Evolutionary conservation across 2,113 vertebrate genomes (phyloP).

Genomic region (Phalacrocorax carbo): DNA sequence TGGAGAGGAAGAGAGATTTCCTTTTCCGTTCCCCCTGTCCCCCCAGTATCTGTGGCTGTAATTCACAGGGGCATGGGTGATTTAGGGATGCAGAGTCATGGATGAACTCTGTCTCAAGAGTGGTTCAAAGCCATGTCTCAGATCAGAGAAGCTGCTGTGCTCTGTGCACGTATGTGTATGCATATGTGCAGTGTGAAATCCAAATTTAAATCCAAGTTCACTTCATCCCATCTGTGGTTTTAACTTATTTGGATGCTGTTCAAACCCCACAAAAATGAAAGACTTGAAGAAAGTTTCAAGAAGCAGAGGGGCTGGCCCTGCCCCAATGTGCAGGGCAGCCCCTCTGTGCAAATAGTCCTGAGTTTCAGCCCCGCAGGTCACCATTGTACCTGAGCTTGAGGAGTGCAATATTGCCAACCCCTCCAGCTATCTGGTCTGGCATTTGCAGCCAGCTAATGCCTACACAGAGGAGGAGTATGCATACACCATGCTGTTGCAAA

Average conservation of each 20-base stretch:
- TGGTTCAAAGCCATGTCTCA: background rate
- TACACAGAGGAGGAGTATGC: background rate
- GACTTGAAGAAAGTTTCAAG: slow-evolving; percentile 10
- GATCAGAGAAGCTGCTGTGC: slow-evolving; percentile 5
- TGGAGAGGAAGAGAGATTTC: background rate
- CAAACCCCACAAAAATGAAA: slow-evolving; percentile 31
- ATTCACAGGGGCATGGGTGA: background rate
- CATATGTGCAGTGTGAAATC: slow-evolving; percentile 60
- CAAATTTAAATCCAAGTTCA: slow-evolving; percentile 61
- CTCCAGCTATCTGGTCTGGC: background rate
- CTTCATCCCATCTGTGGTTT: slow-evolving; percentile 52
- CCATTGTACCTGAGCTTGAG: fast-evolving
- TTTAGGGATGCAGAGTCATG: background rate
- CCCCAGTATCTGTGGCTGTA: background rate
- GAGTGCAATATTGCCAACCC: background rate
- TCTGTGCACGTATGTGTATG: background rate
- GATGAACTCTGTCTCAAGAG: background rate
- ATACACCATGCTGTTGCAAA: background rate
- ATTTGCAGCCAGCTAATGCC: background rate
- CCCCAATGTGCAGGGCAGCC: background rate
- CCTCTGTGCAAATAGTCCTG: background rate
- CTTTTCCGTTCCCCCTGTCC: background rate
- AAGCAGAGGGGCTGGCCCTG: background rate
- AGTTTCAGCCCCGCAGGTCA: background rate
- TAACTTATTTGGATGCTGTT: slow-evolving; percentile 49